Conservation (phyloP, 2,797 vertebrate genomes). For the Channa striata region DNA sequence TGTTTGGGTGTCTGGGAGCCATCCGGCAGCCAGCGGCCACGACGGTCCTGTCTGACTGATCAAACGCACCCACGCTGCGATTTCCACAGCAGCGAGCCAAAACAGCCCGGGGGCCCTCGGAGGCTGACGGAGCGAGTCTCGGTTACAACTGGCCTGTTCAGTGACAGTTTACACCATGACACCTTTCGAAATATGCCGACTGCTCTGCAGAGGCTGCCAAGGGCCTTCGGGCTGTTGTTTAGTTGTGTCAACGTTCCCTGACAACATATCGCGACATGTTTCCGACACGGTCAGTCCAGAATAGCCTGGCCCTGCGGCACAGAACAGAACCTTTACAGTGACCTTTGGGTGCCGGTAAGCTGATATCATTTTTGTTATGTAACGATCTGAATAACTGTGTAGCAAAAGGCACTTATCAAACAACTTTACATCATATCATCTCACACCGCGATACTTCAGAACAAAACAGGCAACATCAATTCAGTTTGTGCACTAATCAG, state of each 20-base stretch:
- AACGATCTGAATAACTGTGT: too few relatives aligned
- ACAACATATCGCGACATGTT: conserved; percentile 31
- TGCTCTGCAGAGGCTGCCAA: conserved; percentile 41
- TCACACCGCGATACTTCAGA: background rate
- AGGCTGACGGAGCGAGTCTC: conserved; percentile 49
- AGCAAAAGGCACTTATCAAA: background rate
- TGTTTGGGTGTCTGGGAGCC: conserved; percentile 62
- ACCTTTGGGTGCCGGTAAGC: background rate
- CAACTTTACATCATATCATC: background rate
- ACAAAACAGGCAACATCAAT: too few relatives aligned
- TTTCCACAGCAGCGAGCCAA: conserved; percentile 61
- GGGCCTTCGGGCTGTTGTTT: conserved; percentile 44
- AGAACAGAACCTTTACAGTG: background rate
- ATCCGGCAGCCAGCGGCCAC: conserved; percentile 50
- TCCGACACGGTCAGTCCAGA: conserved; percentile 2
- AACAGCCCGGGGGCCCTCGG: conserved; percentile 55
- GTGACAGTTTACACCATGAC: conserved; percentile 58
- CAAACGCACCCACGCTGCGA: conserved; percentile 67
- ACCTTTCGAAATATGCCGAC: conserved; percentile 63
- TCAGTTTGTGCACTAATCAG: too few relatives aligned
- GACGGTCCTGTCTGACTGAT: conserved; percentile 67
- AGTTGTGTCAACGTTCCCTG: conserved; percentile 31
- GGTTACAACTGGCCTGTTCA: conserved; percentile 55
- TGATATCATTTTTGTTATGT: background rate
- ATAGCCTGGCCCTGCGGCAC: background rate